Base-by-base conservation (phyloP, 2,113 vertebrate species). In the Ailuropoda melanoleuca region DNA sequence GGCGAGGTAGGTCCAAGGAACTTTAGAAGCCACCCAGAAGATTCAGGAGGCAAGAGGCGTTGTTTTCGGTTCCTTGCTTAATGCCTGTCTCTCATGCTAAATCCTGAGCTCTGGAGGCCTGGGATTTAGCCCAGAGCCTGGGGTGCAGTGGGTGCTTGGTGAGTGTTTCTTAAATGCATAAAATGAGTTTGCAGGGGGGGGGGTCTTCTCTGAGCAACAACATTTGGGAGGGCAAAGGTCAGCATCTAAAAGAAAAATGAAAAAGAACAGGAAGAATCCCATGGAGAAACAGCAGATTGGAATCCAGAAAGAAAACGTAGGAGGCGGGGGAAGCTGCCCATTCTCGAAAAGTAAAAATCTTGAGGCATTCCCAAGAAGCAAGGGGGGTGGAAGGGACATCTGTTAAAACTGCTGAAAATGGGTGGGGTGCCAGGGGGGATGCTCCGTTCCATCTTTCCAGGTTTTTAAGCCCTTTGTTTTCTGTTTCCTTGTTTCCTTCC, bases 221-320 rank as follows among this genome's bases (percentile, higher is more conserved):
- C 48, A 58, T 97, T 88, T 64, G 58, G 24, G 39, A 97, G n/a
- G 64, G 34, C 26, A 68, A 55, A 85, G 82, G 31, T 80, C 84
- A 88, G 34, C 4, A 7, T 81, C 15, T 75, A 62, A 62, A 62
- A 75, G 77, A n/a, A 70, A 75, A 34, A 81, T 34, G 8, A 7
- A 66, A n/a, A 55, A 78, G 46, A 96, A 91, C 29, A 78, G 60
- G 58, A 91, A 85, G 90, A 56, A n/a, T 39, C 48, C 90, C 3
- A 0, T 0, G n/a, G 90, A 82, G 87, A 88, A 96, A 75, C 15
- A 80, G 94, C 97, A 96, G 86, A 68, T 86, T 82, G 85, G 87
- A 92, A 88, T 93, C 62, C 92, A 97, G 97, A 83, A 89, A 96
- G 90, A n/a, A 66, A 53, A 88, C 1, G 84, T 96, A 94, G 98